Evolutionary conservation across 2,113 vertebrate genomes (phyloP).

Genomic region (Osmerus eperlanus): DNA sequence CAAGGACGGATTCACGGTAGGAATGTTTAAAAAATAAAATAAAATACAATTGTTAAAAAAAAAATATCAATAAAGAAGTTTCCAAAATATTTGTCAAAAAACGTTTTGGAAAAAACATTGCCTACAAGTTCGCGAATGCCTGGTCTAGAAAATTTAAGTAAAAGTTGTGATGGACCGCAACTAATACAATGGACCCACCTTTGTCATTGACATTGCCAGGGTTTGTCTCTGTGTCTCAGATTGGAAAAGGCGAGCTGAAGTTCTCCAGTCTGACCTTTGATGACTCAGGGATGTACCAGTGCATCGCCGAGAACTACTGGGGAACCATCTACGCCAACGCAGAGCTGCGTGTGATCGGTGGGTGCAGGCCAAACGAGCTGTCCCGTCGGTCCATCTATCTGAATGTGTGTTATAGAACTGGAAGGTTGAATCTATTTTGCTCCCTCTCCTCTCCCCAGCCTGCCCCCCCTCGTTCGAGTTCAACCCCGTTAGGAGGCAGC

Average conservation of each 20-base stretch:
- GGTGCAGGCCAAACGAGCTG: slow-evolving; percentile 49
- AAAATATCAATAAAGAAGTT: too few relatives aligned
- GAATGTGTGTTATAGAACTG: too few relatives aligned
- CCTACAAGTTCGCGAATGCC: too few relatives aligned
- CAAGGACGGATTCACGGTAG: slow-evolving; percentile 89
- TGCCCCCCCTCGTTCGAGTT: slow-evolving; percentile 91
- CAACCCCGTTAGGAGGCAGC: slow-evolving; percentile 90
- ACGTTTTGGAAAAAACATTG: too few relatives aligned
- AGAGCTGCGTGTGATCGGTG: slow-evolving; percentile 91
- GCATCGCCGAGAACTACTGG: slow-evolving; percentile 89
- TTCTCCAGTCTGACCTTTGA: slow-evolving; percentile 86
- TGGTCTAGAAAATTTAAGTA: too few relatives aligned
- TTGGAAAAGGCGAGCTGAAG: slow-evolving; percentile 89
- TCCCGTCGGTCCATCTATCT: neutral
- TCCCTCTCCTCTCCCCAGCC: slow-evolving; percentile 63
- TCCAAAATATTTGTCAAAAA: too few relatives aligned
- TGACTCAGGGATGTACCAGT: slow-evolving; percentile 97
- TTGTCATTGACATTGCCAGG: neutral
- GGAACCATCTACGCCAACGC: slow-evolving; percentile 95
- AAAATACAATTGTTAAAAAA: too few relatives aligned
- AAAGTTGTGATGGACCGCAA: too few relatives aligned
- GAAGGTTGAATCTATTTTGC: neutral
- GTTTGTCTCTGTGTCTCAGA: slow-evolving; percentile 65
- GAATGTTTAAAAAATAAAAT: neutral
- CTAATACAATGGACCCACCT: too few relatives aligned